Conservation (phyloP, 2,797 vertebrate species). For the Crypturellus tataupa region DNA sequence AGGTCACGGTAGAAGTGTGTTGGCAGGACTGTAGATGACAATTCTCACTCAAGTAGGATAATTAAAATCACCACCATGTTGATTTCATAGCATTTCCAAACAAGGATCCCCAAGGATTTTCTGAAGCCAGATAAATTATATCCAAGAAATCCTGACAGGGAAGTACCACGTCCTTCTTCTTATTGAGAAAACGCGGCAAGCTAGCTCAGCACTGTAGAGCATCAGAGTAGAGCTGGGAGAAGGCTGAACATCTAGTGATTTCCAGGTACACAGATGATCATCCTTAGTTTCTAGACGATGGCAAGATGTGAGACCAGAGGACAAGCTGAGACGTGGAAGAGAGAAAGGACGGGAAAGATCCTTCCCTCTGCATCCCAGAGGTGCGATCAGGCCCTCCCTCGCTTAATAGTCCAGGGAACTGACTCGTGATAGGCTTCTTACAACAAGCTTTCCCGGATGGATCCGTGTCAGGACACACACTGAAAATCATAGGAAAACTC, state of each 20-base stretch:
- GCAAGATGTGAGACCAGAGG: background rate
- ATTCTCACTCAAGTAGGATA: background rate
- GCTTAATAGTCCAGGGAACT: background rate
- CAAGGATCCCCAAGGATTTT: background rate
- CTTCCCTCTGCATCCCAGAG: background rate
- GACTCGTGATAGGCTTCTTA: accelerated
- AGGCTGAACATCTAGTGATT: background rate
- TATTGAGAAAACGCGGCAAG: background rate
- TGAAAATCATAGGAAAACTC: background rate
- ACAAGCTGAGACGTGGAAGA: background rate
- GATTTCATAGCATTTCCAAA: background rate
- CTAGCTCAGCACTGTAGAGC: background rate
- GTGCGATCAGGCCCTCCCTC: background rate
- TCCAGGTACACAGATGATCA: background rate
- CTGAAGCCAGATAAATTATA: background rate
- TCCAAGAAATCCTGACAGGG: background rate
- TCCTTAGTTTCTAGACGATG: background rate
- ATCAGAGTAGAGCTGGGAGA: background rate
- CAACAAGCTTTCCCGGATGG: background rate
- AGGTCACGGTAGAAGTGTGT: background rate
- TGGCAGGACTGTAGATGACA: background rate
- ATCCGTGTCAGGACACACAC: background rate
- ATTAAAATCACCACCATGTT: background rate
- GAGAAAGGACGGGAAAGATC: background rate
- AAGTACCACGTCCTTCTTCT: background rate